Base-by-base conservation (phyloP, 2,888 invertebrate species). In the Dynastes grantii region DNA sequence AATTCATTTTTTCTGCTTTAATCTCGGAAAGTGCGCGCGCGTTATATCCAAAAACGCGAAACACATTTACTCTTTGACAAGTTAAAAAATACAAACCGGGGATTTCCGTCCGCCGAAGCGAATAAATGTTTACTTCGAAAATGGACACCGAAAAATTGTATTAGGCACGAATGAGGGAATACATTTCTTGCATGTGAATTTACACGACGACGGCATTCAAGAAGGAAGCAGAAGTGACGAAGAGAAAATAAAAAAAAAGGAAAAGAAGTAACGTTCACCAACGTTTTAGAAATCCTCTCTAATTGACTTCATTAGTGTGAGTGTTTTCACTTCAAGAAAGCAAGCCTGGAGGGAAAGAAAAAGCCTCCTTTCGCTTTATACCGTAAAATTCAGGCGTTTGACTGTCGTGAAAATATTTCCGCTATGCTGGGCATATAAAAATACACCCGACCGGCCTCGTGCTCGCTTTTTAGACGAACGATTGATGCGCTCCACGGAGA, bases 271-370 rank as follows among this genome's bases (percentile, higher is more conserved):
- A 75, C 73, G 55, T 75, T 61, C 61, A 55, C 61, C 9, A 61
- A 61, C 45, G 73, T 49, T 75, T 75, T 61, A 61, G 61, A 61
- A 75, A 75, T 75, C 73, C 58, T 40, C 61, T 49, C 73, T 75
- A 75, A 75, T 75, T 75, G 73, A 75, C 73, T 75, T 75, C 73
- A 61, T 75, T 75, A 75, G 63, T 61, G 61, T 61, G 73, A 61
- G 73, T 75, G 73, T 75, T 75, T 75, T 61, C 73, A 75, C 45
- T 75, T 61, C 45, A 45, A 29, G 71, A 53, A 55, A 55, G 71
- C 53, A 70, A 61, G 73, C 73, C 53, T 16, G 8, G 61, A 16
- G 58, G 53, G 40, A 40, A 73, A 40, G 58, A 45, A 61, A 58
- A 58, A 61, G 58, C 58, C 45, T 45, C 45, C 40, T 22, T 8